A percentile compares a stretch with the other conserved stretches of the same genome.
Evolutionary conservation across 1,140 invertebrate species (phyloP).

Genomic region (Nephila pilipes): DNA sequence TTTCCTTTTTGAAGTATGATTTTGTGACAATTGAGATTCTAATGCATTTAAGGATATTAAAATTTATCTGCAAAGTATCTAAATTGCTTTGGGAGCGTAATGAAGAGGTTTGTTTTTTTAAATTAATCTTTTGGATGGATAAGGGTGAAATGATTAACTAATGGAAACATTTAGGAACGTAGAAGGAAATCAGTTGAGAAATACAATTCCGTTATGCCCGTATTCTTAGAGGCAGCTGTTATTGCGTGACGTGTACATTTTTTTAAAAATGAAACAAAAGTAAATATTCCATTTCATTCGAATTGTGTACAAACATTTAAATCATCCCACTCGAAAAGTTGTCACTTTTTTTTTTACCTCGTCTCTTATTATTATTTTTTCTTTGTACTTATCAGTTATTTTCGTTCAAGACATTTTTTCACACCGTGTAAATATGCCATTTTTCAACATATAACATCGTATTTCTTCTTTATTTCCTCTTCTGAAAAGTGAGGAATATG

Average conservation of each 20-base stretch:
- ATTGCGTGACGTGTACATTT: background rate
- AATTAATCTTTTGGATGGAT: background rate
- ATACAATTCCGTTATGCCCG: constrained; percentile 17
- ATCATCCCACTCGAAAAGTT: background rate
- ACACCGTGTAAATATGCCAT: background rate
- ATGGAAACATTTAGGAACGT: background rate
- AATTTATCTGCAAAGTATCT: background rate
- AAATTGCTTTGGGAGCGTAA: background rate
- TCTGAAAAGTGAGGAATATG: background rate
- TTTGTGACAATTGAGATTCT: no score
- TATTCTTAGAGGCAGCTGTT: constrained; percentile 10
- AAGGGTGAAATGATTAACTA: constrained; percentile 14
- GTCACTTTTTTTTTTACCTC: constrained; percentile 1
- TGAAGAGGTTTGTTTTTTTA: background rate
- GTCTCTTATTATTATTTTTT: background rate
- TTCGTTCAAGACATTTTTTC: background rate
- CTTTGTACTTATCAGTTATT: constrained; percentile 1
- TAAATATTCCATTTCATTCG: constrained; percentile 16
- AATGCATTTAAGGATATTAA: background rate
- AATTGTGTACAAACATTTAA: constrained; percentile 7
- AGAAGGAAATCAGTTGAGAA: background rate
- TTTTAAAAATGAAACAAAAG: background rate
- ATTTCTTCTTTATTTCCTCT: constrained; percentile 4
- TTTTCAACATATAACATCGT: background rate
- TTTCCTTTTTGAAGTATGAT: background rate